Base-by-base conservation (phyloP, 2,888 invertebrate species). In the Drosophila kambysellisi region DNA sequence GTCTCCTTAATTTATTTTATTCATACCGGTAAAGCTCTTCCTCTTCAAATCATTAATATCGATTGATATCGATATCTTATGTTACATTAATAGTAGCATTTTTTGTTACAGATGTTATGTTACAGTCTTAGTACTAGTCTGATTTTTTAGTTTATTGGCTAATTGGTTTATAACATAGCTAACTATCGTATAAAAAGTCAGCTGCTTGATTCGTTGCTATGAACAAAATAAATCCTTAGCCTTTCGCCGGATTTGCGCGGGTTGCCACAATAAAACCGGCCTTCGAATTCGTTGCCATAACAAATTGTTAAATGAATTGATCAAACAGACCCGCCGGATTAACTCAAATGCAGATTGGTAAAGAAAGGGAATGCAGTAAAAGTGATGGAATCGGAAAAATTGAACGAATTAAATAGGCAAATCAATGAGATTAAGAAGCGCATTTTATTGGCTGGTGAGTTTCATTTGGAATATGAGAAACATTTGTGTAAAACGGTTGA, bases 401-500 rank as follows among this genome's bases (percentile, higher is more conserved):
- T 92, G 48, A 81, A 81, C 57, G 92, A 93, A 78, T 78, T 92
- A 64, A 97, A 97, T 92, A 96, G 95, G 81, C 96, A 97, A 94
- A 97, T 97, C 91, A 95, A 96, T 89, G 97, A 97, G 93, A 95
- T 97, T 66, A 97, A 97, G 93, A 97, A 97, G 94, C 97, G 97
- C 93, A 97, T 97, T 92, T 96, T 97, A 87, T 93, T 97, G 75
- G 96, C 97, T 92, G 97, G 97, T 97, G 90, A 72, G 60, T 11
- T 8, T 33, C 12, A 25, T 11, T 20, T 17, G 15, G 25, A n/a
- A 39, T 50, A 8, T 35, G 46, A 29, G 15, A 63, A 59, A 58
- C 20, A 29, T 4, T 30, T 35, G 30, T n/a, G 29, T 33, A 29
- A 0, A 15, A 25, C 8, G 15, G 2, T 25, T 46, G 15, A 0